Evolutionary conservation across 2,113 vertebrate species (phyloP), one percentile per base, ranked within the genome.

Genomic region (Sarotherodon lohbergeri): DNA sequence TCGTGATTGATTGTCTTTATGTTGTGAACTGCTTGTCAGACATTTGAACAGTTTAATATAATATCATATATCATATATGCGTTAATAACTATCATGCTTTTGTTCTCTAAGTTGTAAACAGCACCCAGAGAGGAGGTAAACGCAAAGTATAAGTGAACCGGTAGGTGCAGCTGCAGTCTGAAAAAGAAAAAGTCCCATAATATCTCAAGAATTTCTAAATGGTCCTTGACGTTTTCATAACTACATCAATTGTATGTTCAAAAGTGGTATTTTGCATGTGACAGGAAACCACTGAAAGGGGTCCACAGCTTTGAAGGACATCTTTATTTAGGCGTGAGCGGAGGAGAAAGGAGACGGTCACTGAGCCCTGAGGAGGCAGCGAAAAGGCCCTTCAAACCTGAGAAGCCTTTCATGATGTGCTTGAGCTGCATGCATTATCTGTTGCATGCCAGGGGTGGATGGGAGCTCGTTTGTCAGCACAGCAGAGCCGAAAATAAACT

Each of bases 341-440:
- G 27, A 79, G 54, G 80, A 90, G 83, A 92, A 80, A 63, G 24
- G 55, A 86, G 66, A 5, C 54, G 22, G 34, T 79, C 63, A 32
- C 76, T 34, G 86, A 86, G 91, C 84, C 73, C 85, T 52, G 80
- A 88, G 68, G 46, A n/a, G 84, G 86, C 87, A 81, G 79, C 24
- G 6, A 52, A 78, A 84, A 86, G 61, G 86, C 84, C 29, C 84
- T 84, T 73, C 86, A 66, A 87, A 82, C 81, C 66, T 4, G 50
- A 79, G 86, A 78, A 87, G 81, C 85, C 86, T 90, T 91, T 90
- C 88, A 91, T 87, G 92, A 92, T 94, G 90, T 91, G 92, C 93
- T 93, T 93, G 90, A 94, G 92, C 90, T 92, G 80, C 85, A 13
- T 19, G 79, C 81, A 88, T 93, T 93, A 93, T 92, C 90, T 90